phyloP scores from a whole-genome alignment of 1,140 invertebrate genomes.

The Octopus bimaculoides region DNA sequence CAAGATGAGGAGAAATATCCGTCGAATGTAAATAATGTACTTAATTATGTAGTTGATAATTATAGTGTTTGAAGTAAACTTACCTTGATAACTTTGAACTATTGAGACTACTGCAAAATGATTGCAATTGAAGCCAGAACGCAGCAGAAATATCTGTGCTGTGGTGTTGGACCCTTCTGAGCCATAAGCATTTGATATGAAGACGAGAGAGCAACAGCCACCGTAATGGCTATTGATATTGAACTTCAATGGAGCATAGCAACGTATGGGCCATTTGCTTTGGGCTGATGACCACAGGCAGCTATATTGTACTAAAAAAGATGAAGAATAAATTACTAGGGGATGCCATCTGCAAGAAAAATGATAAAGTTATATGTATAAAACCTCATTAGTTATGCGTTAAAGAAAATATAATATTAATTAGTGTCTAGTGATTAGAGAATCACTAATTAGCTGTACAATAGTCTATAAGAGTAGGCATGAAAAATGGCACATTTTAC shows the following conservation, averaged over 20 bases:
- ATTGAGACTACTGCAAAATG: slow-evolving; percentile 24
- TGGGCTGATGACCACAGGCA: slow-evolving; percentile 5
- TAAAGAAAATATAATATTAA: too few relatives aligned
- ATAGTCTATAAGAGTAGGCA: too few relatives aligned
- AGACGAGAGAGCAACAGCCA: slow-evolving; percentile 27
- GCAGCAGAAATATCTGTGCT: slow-evolving; percentile 25
- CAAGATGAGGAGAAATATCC: too few relatives aligned
- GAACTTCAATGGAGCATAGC: slow-evolving; percentile 27
- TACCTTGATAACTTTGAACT: slow-evolving; percentile 22
- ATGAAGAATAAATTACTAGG: background rate
- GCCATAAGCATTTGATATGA: slow-evolving; percentile 30
- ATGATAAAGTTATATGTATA: too few relatives aligned
- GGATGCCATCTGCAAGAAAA: too few relatives aligned
- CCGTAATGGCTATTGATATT: slow-evolving; percentile 37
- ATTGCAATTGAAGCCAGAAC: slow-evolving; percentile 38
- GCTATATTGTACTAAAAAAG: background rate
- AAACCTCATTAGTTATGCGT: too few relatives aligned
- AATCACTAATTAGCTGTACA: too few relatives aligned
- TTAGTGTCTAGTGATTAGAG: too few relatives aligned
- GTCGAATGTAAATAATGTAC: too few relatives aligned
- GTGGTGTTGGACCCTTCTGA: slow-evolving; percentile 30
- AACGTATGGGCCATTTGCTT: slow-evolving; percentile 46
- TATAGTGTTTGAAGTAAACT: background rate
- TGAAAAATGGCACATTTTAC: too few relatives aligned
- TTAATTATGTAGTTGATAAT: too few relatives aligned